Conservation (phyloP, 2,888 invertebrate species). For the Cantharis lateralis region DNA sequence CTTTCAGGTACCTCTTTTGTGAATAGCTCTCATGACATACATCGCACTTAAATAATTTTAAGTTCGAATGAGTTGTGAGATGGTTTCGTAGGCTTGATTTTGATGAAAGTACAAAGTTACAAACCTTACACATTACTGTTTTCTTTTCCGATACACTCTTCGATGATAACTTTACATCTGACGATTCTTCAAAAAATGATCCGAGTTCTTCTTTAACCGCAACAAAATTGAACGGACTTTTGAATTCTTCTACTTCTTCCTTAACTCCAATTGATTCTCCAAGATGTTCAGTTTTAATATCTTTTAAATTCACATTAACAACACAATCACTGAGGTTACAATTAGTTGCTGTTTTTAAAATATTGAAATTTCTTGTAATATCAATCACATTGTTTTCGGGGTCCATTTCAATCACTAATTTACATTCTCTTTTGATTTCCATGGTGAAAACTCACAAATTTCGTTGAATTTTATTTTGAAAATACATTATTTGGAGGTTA, state of each 20-base stretch:
- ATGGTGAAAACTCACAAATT: neutral
- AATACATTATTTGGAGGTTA: neutral
- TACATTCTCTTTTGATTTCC: neutral
- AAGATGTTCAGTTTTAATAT: neutral
- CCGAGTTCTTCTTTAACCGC: neutral
- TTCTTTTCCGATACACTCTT: neutral
- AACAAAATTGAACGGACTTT: neutral
- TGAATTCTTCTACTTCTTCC: neutral
- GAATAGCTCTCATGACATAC: too few species aligned
- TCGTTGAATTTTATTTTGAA: too few species aligned
- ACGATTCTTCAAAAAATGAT: neutral
- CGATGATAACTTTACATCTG: neutral
- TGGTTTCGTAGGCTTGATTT: too few species aligned
- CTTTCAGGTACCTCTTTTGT: too few species aligned
- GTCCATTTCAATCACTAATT: neutral
- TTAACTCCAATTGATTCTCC: neutral
- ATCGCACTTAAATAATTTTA: too few species aligned
- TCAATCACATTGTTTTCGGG: neutral
- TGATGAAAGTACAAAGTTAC: too few species aligned
- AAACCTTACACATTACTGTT: neutral
- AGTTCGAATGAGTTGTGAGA: too few species aligned
- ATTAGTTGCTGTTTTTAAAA: neutral
- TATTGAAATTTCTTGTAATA: neutral
- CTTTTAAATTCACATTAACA: neutral
- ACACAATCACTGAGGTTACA: neutral